Conservation (phyloP, 2,113 vertebrate genomes). For the Galemys pyrenaicus region DNA sequence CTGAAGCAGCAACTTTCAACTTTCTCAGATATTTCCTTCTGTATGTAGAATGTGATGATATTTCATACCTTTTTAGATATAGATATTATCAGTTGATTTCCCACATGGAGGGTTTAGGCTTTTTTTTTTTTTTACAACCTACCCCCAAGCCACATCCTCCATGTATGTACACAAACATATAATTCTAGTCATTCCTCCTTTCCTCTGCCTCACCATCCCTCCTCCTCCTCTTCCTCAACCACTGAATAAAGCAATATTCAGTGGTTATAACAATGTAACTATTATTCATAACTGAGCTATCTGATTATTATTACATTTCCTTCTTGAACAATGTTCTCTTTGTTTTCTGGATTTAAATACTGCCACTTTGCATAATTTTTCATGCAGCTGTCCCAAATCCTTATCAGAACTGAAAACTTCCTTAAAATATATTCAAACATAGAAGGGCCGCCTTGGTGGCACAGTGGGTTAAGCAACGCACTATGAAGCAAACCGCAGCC, state of each 20-base stretch:
- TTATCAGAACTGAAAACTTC: background rate
- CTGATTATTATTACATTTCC: background rate
- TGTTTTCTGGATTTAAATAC: slow-evolving; percentile 1
- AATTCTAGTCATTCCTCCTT: background rate
- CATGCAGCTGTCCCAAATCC: background rate
- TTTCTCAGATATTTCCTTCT: background rate
- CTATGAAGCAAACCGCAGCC: too few relatives aligned
- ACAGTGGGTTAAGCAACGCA: too few relatives aligned
- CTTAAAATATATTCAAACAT: background rate
- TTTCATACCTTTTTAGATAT: background rate
- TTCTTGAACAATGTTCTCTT: background rate
- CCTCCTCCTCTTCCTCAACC: background rate
- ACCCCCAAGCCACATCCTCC: background rate
- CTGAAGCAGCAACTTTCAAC: background rate
- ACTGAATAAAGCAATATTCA: background rate
- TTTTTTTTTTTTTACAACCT: background rate
- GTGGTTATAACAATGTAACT: background rate
- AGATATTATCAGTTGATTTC: background rate
- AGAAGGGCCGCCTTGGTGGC: too few relatives aligned
- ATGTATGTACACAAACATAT: background rate
- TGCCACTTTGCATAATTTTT: background rate
- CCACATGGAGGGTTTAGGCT: background rate
- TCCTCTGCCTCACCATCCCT: background rate
- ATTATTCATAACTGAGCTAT: background rate
- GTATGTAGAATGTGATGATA: background rate